A percentile compares a stretch with the other conserved stretches of the same genome.
phyloP scores from a whole-genome alignment of 2,113 vertebrate species.

The Alethe castanea region DNA sequence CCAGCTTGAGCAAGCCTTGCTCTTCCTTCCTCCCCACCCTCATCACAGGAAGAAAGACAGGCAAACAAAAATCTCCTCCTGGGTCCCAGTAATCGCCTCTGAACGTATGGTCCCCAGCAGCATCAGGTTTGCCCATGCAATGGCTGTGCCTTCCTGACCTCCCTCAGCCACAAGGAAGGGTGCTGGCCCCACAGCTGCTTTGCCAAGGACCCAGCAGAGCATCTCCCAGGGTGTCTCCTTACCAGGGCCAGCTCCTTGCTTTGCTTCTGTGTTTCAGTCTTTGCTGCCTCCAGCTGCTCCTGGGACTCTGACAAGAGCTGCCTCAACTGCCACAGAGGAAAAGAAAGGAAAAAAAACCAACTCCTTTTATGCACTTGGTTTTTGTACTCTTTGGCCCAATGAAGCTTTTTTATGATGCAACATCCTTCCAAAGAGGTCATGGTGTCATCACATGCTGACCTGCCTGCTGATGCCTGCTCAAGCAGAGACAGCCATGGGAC shows the following conservation, averaged over 20 bases:
- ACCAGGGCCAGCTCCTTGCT: conserved; percentile 88
- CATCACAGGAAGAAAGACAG: not conserved
- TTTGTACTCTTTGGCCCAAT: not conserved
- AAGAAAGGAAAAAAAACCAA: not conserved
- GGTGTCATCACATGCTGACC: not conserved
- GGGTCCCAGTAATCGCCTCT: not conserved
- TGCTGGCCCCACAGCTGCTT: not conserved
- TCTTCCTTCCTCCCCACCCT: not conserved
- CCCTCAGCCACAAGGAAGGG: not conserved
- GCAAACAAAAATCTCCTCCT: not conserved
- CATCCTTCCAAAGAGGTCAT: not conserved
- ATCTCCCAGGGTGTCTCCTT: not conserved
- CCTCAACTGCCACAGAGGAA: conserved; percentile 74
- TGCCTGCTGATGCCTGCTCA: not conserved
- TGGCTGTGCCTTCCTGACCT: not conserved
- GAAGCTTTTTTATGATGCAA: not conserved
- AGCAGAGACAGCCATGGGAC: not conserved
- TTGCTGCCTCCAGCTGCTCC: conserved; percentile 80
- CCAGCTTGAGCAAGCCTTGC: not conserved
- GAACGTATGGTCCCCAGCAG: not conserved
- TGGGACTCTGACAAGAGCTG: conserved; percentile 82
- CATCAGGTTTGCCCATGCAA: rapidly evolving
- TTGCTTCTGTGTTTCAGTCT: conserved; percentile 83
- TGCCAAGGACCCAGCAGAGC: not conserved
- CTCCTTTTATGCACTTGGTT: not conserved